Percentiles rank a stretch among this genome's conserved stretches.
These are phyloP conservation scores for Petrocephalus microphthalmus DNA, from an alignment of 2,113 vertebrate species.

Conservation along the genomic window DNA sequence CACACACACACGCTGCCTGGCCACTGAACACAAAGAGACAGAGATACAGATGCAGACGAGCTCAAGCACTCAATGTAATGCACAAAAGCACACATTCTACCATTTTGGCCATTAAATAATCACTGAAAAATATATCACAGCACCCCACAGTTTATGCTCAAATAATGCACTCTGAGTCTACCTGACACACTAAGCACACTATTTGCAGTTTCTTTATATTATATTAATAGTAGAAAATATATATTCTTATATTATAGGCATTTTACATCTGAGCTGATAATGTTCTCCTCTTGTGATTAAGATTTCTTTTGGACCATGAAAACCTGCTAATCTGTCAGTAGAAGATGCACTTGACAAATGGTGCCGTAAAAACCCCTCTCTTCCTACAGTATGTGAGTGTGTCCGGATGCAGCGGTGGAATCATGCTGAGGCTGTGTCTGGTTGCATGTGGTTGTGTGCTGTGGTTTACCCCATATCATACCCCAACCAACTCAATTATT, in stretches of 20 bases:
- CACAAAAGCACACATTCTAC: background rate
- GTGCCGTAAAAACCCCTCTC: background rate
- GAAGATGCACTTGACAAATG: background rate
- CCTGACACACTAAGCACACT: background rate
- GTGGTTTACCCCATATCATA: conserved; percentile 39
- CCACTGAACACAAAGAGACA: conserved; percentile 29
- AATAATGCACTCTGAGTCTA: background rate
- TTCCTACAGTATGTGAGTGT: conserved; percentile 11
- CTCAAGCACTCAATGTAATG: background rate
- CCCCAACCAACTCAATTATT: conserved; percentile 54
- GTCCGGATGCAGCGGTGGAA: background rate
- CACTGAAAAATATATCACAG: background rate
- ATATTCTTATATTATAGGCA: background rate
- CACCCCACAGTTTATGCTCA: background rate
- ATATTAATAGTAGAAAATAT: background rate
- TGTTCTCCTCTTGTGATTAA: background rate
- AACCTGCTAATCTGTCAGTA: background rate
- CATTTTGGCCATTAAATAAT: background rate
- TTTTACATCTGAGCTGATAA: background rate
- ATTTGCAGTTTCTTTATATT: background rate
- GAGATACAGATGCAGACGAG: conserved; percentile 25
- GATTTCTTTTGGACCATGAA: background rate
- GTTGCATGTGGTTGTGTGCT: background rate
- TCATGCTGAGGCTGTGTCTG: background rate
- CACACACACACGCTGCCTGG: conserved; percentile 8